Percentiles rank a stretch among this genome's conserved stretches.
Conservation (phyloP, 1,140 invertebrate genomes). For the Harpegnathos saltator region DNA sequence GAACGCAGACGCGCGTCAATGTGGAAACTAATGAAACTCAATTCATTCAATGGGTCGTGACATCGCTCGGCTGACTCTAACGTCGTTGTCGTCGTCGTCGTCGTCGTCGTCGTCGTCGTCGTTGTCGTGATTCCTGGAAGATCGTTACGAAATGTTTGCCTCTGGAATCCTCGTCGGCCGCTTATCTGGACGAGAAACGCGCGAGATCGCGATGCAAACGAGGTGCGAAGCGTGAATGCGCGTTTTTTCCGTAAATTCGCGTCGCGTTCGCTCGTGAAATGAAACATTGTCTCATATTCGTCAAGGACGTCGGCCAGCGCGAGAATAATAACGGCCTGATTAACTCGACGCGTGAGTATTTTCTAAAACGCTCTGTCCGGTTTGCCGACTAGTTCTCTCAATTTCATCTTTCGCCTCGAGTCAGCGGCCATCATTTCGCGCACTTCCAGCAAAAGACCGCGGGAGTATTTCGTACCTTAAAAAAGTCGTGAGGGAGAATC, state of each 20-base stretch:
- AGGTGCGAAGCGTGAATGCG: not conserved
- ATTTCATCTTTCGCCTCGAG: not conserved
- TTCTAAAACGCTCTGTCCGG: not conserved
- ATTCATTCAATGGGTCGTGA: conserved; percentile 26
- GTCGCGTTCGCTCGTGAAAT: not conserved
- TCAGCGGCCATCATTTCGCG: not conserved
- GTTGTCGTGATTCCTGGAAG: conserved; percentile 42
- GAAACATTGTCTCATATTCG: not conserved
- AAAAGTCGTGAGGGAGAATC: not conserved
- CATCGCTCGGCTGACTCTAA: conserved; percentile 42
- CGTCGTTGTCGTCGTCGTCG: not conserved
- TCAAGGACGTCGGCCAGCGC: not conserved
- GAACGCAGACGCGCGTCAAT: conserved; percentile 17
- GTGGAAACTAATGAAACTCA: conserved; percentile 39
- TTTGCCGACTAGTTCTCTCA: not conserved
- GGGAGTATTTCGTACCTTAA: not conserved
- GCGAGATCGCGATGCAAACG: not conserved
- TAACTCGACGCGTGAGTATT: not conserved
- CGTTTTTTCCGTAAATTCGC: not conserved
- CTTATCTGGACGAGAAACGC: conserved; percentile 8
- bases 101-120: not conserved
- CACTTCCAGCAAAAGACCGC: not conserved
- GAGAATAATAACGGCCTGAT: conserved; percentile 2
- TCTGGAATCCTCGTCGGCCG: conserved; percentile 1
- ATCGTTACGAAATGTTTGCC: conserved; percentile 14